phyloP scores from a whole-genome alignment of 2,888 invertebrate genomes.

The Cephus pulcher region DNA sequence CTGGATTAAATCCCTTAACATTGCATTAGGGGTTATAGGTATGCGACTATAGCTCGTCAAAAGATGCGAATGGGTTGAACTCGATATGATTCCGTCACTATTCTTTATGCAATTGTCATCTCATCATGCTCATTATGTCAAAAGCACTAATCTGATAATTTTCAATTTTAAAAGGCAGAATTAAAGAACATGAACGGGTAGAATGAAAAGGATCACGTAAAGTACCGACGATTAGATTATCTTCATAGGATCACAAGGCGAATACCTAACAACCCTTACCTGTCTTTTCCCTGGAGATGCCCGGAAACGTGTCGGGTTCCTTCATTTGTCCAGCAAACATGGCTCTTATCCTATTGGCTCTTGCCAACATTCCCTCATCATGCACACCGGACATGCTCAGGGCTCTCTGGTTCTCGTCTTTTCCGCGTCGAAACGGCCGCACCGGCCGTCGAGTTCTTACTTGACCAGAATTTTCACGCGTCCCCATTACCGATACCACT shows the following conservation, averaged over 20 bases:
- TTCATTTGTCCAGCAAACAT: slow-evolving; percentile 61
- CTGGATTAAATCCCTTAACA: no score
- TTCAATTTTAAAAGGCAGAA: not conserved
- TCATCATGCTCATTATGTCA: not conserved
- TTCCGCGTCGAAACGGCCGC: slow-evolving; percentile 46
- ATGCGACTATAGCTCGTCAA: no score
- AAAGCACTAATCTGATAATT: not conserved
- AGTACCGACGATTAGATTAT: not conserved
- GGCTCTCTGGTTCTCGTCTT: slow-evolving; percentile 36
- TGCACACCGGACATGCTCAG: slow-evolving; percentile 37
- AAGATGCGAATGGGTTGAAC: no score
- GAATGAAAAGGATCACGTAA: not conserved
- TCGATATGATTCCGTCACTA: not conserved
- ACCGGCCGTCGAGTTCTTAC: slow-evolving; percentile 35
- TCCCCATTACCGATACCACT: not conserved
- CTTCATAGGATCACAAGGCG: not conserved
- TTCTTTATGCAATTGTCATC: not conserved
- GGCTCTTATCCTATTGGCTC: slow-evolving; percentile 61
- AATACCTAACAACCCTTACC: slow-evolving; percentile 46
- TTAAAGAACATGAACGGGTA: not conserved
- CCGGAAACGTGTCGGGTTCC: slow-evolving; percentile 53
- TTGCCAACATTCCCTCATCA: slow-evolving; percentile 61
- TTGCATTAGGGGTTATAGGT: no score
- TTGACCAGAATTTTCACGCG: slow-evolving; percentile 33
- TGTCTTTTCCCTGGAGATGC: slow-evolving; percentile 62